Percentiles rank a stretch among this genome's conserved stretches.
Conservation (phyloP, 1,140 invertebrate genomes). For the Tetramorium alpestre region DNA sequence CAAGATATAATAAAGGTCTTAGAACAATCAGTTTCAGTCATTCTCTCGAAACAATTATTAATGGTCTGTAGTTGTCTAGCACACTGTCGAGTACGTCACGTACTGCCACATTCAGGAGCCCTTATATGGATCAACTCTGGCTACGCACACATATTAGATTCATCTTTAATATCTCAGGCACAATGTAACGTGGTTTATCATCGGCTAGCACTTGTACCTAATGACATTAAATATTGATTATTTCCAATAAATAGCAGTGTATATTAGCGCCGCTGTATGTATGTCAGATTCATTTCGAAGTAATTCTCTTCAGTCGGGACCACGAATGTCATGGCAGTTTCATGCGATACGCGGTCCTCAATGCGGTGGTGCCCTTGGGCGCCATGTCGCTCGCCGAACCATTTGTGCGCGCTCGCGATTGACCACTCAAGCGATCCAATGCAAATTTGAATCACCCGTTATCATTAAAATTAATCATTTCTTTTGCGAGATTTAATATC, state of each 20-base stretch:
- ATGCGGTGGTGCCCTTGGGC: constrained; percentile 48
- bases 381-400: constrained; percentile 29
- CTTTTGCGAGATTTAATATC: not conserved
- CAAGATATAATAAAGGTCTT: not conserved
- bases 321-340: constrained; percentile 47
- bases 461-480: constrained; percentile 29
- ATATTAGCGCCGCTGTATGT: not conserved
- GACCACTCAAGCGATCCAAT: constrained; percentile 24
- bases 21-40: not conserved
- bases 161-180: constrained; percentile 20
- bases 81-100: not conserved
- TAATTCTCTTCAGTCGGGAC: constrained; percentile 34
- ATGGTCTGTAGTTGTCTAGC: not conserved
- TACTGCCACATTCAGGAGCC: not conserved
- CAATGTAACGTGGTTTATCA: not conserved
- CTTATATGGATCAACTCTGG: not conserved
- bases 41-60: constrained; percentile 12
- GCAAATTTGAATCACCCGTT: constrained; percentile 31
- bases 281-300: constrained; percentile 26
- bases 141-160: not conserved
- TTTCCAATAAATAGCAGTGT: constrained; percentile 10
- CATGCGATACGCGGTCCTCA: constrained; percentile 24
- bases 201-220: not conserved
- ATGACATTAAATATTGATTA: constrained; percentile 45
- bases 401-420: constrained; percentile 24